Conservation (phyloP, 2,888 invertebrate genomes). For the Pandemis cinnamomeana region DNA sequence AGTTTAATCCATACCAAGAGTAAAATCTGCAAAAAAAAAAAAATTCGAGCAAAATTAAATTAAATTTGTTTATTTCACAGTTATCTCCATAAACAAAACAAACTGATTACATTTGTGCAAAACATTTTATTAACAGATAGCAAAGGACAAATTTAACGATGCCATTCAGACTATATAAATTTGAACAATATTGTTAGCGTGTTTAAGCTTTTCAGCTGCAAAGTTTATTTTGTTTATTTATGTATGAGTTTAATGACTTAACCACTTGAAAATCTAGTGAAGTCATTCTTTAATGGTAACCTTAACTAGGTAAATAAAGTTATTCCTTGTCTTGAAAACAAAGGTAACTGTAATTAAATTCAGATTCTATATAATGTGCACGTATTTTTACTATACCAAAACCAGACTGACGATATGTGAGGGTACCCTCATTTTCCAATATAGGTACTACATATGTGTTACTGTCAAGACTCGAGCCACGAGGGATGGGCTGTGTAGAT, state of each 20-base stretch:
- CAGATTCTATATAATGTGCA: no score
- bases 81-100: slow-evolving; percentile 9
- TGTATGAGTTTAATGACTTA: slow-evolving; percentile 15
- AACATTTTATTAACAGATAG: slow-evolving; percentile 14
- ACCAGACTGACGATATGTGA: no score
- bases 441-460: no score
- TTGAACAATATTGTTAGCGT: not conserved
- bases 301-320: not conserved
- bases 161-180: not conserved
- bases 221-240: not conserved
- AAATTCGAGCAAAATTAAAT: not conserved
- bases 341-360: slow-evolving; percentile 3
- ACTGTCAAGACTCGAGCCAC: no score
- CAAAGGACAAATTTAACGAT: slow-evolving; percentile 4
- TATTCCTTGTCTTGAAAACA: slow-evolving; percentile 12
- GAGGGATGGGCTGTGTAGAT: no score
- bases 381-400: no score
- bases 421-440: no score
- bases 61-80: not conserved
- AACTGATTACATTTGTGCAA: slow-evolving; percentile 9
- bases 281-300: slow-evolving; percentile 9
- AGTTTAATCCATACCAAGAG: no score
- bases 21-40: not conserved
- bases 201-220: not conserved
- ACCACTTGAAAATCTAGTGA: not conserved